phyloP scores from a whole-genome alignment of 1,140 invertebrate species.

The Lamellibrachia luymesi region DNA sequence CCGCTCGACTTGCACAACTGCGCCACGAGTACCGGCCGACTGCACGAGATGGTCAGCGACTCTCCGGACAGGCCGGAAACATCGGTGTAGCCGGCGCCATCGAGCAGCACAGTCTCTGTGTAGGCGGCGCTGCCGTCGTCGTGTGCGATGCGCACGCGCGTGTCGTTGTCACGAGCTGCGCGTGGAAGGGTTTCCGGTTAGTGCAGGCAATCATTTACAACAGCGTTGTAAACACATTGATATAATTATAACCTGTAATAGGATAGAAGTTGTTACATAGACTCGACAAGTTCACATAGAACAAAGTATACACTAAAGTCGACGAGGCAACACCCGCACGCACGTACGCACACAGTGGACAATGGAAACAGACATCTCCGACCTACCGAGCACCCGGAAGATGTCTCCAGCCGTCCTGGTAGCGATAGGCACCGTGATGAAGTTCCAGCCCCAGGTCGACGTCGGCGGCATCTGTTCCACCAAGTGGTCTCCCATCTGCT shows the following conservation, averaged over 20 bases:
- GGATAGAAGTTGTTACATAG: no score
- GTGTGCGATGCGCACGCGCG: background rate
- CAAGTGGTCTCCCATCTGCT: slow-evolving; percentile 35
- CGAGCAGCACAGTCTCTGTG: background rate
- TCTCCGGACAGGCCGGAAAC: background rate
- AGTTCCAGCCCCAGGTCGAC: slow-evolving; percentile 40
- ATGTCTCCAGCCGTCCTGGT: slow-evolving; percentile 35
- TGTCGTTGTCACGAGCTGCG: background rate
- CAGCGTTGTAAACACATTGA: background rate
- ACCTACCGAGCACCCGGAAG: slow-evolving; percentile 34
- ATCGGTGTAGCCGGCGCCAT: background rate
- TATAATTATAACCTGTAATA: no score
- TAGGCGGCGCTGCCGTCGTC: background rate
- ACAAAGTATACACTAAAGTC: no score
- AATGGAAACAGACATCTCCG: no score
- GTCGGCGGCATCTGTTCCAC: slow-evolving; percentile 41
- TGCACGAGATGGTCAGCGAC: background rate
- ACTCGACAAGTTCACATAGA: no score
- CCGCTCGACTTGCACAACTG: slow-evolving; percentile 18
- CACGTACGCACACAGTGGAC: no score
- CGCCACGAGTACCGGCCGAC: background rate
- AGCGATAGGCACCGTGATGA: slow-evolving; percentile 35
- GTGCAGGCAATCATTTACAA: background rate
- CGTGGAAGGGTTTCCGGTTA: background rate
- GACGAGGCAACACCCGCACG: no score